A percentile compares a stretch with the other conserved stretches of the same genome.
Evolutionary conservation across 2,113 vertebrate genomes (phyloP).

Genomic region (Malurus alboscapulatus): DNA sequence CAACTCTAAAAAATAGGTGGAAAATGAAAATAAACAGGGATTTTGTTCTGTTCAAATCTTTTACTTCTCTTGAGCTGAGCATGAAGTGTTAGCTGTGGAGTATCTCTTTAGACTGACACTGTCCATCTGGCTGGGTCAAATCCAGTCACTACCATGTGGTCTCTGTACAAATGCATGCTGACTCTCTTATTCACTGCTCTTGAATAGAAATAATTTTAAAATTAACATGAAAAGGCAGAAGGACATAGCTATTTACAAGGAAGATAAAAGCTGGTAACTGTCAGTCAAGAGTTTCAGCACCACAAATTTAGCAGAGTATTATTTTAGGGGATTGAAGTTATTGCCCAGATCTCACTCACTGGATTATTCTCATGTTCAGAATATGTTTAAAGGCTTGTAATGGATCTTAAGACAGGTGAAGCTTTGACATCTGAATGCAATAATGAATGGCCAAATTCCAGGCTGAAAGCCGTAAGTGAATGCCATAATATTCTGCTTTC

Average conservation of each 20-base stretch:
- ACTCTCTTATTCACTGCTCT: background rate
- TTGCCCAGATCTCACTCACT: background rate
- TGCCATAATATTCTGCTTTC: background rate
- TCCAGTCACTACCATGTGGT: background rate
- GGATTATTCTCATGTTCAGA: background rate
- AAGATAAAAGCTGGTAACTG: background rate
- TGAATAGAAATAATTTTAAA: background rate
- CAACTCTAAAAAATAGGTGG: background rate
- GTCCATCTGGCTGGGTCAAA: background rate
- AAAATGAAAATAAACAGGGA: background rate
- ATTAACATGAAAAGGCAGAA: background rate
- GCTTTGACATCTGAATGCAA: background rate
- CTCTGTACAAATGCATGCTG: background rate
- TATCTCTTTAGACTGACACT: background rate
- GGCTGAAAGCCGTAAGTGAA: background rate
- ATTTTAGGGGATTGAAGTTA: background rate
- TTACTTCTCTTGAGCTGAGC: background rate
- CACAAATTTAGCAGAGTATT: background rate
- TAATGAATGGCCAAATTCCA: background rate
- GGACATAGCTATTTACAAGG: background rate
- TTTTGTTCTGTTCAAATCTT: background rate
- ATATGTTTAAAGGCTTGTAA: background rate
- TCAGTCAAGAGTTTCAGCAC: conserved; percentile 44
- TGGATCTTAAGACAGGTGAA: background rate
- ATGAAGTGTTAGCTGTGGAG: background rate